Evolutionary conservation across 2,888 invertebrate species (phyloP), one percentile per base, ranked within the genome.

Genomic region (Sicus ferrugineus): DNA sequence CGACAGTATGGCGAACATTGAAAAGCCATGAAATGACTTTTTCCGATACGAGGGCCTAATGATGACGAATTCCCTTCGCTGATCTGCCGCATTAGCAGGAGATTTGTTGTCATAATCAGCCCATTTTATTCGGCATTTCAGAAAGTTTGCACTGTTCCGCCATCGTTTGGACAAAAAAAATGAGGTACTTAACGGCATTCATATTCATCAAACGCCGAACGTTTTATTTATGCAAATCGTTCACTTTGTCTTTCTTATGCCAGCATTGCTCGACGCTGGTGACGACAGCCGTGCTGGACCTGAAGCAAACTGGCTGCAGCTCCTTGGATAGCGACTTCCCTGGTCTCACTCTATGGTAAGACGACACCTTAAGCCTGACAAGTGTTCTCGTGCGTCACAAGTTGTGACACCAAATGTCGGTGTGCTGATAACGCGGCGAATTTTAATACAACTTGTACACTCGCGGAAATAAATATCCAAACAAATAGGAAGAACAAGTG

Each of bases 221-320:
- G 28, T 30, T 48, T 79, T 80, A 78, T 77, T 80, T 80, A 80
- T 80, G 80, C 81, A 80, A 80, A 80, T 80, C 78, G 78, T 77
- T 80, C 76, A 77, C 77, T 77, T 78, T 77, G 77, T 76, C 79
- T 78, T 77, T 75, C 74, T 61, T 16, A n/a, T 4, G 30, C 2
- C n/a, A 56, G 4, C 31, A 52, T 19, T n/a, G n/a, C n/a, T n/a
- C n/a, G n/a, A n/a, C n/a, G n/a, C n/a, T n/a, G n/a, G n/a, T n/a
- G n/a, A n/a, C n/a, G n/a, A n/a, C n/a, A n/a, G n/a, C n/a, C n/a
- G n/a, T n/a, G 30, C 52, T 31, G 52, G 52, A 26, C 34, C 31
- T 0, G 42, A 16, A 14, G 42, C 3, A 31, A 50, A n/a, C 64
- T 2, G 52, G 26, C 16, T 16, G 23, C 52, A 26, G 38, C 52